These are phyloP conservation scores for Pilophorus perplexus DNA, from an alignment of 2,888 invertebrate genomes.

Conservation along the genomic window DNA sequence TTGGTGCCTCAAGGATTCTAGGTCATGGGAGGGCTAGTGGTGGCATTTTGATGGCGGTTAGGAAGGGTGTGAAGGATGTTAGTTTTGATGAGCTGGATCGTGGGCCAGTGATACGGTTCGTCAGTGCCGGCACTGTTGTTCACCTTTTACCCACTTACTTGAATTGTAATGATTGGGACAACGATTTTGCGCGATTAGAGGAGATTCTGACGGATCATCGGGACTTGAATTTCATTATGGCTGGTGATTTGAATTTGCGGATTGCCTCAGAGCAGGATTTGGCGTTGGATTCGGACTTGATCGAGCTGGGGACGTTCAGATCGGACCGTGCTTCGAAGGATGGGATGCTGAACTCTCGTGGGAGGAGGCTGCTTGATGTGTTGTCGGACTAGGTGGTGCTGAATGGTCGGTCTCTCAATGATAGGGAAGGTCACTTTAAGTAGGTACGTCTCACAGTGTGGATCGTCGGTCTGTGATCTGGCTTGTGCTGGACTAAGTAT, in stretches of 20 bases:
- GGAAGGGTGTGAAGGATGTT: too few relatives aligned
- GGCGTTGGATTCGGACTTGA: background rate
- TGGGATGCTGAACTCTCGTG: background rate
- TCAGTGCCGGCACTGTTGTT: too few relatives aligned
- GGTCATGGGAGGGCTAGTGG: too few relatives aligned
- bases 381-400: background rate
- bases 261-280: background rate
- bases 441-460: background rate
- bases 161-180: too few relatives aligned
- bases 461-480: background rate
- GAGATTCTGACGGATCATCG: background rate
- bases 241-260: background rate
- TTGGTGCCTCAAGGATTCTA: too few relatives aligned
- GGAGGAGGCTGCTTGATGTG: background rate
- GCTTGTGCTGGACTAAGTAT: background rate
- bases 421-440: background rate
- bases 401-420: background rate
- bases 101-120: too few relatives aligned
- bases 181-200: background rate
- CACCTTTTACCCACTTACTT: too few relatives aligned
- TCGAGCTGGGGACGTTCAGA: background rate
- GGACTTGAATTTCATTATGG: background rate
- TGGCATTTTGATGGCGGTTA: too few relatives aligned
- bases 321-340: background rate
- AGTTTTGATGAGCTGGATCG: too few relatives aligned